These are phyloP conservation scores for Silurus asotus DNA, from an alignment of 2,113 vertebrate species.

Conservation along the genomic window DNA sequence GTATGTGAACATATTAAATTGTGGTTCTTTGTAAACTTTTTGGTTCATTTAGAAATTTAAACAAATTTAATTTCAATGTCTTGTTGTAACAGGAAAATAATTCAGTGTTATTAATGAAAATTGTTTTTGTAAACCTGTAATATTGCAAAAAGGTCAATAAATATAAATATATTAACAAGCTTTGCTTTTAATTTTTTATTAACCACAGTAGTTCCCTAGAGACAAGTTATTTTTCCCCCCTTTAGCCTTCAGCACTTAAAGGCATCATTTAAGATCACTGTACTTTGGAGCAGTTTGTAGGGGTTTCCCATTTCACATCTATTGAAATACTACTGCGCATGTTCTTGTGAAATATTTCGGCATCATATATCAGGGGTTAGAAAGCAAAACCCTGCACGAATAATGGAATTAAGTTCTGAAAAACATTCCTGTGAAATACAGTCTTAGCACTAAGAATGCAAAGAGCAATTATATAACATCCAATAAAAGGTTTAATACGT, in stretches of 20 bases:
- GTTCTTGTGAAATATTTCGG: slow-evolving; percentile 30
- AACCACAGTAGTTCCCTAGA: neutral
- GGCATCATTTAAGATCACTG: slow-evolving; percentile 21
- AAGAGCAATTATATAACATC: neutral
- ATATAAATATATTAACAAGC: no score
- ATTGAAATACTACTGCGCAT: slow-evolving; percentile 23
- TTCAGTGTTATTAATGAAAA: no score
- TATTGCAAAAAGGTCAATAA: no score
- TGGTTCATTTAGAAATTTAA: no score
- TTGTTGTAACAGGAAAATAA: no score
- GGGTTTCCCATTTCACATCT: slow-evolving; percentile 13
- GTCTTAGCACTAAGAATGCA: neutral
- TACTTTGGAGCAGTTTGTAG: slow-evolving; percentile 16
- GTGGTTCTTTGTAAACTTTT: no score
- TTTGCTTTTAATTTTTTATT: neutral
- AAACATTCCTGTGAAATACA: neutral
- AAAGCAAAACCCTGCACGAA: slow-evolving; percentile 20
- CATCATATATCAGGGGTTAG: slow-evolving; percentile 1
- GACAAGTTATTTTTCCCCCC: neutral
- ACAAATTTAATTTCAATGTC: no score
- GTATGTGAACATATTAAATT: no score
- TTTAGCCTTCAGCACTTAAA: neutral
- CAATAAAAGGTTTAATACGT: neutral
- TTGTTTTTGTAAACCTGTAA: no score
- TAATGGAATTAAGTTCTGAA: slow-evolving; percentile 1